Percentiles rank a stretch among this genome's conserved stretches.
These are phyloP conservation scores for Diphyllodes magnificus DNA, from an alignment of 2,113 vertebrate genomes.

Conservation along the genomic window DNA sequence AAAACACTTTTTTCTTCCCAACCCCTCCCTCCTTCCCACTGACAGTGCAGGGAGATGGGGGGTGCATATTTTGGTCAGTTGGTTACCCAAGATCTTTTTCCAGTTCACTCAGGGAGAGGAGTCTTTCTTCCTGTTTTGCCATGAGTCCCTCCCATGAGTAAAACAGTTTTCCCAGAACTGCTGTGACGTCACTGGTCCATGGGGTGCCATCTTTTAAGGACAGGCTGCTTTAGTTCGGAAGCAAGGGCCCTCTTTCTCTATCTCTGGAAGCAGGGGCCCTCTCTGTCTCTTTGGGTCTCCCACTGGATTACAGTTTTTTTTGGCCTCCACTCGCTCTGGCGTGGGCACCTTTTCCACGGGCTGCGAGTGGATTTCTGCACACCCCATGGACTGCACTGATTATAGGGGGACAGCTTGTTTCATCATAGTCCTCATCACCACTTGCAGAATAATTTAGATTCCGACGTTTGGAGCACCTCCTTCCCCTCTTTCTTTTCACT, in stretches of 20 bases:
- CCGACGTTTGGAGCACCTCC: background rate
- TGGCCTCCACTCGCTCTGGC: background rate
- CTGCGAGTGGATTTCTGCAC: background rate
- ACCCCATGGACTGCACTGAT: background rate
- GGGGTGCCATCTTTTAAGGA: background rate
- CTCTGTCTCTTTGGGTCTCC: background rate
- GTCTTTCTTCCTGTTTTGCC: background rate
- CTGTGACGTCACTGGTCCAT: background rate
- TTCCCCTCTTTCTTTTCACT: background rate
- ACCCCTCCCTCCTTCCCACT: background rate
- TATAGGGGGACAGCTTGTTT: background rate
- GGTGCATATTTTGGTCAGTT: background rate
- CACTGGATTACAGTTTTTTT: background rate
- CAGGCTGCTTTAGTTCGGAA: background rate
- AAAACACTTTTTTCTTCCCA: background rate
- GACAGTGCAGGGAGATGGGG: background rate
- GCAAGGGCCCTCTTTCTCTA: background rate
- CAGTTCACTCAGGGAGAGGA: background rate
- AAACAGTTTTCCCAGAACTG: background rate
- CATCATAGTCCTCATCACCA: background rate
- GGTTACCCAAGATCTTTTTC: background rate
- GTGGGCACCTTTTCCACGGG: background rate
- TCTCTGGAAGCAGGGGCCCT: background rate
- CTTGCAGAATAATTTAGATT: background rate
- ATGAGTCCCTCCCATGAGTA: background rate